Evolutionary conservation across 2,113 vertebrate species (phyloP), one percentile per base, ranked within the genome.

Genomic region (Poeciliopsis occidentalis): DNA sequence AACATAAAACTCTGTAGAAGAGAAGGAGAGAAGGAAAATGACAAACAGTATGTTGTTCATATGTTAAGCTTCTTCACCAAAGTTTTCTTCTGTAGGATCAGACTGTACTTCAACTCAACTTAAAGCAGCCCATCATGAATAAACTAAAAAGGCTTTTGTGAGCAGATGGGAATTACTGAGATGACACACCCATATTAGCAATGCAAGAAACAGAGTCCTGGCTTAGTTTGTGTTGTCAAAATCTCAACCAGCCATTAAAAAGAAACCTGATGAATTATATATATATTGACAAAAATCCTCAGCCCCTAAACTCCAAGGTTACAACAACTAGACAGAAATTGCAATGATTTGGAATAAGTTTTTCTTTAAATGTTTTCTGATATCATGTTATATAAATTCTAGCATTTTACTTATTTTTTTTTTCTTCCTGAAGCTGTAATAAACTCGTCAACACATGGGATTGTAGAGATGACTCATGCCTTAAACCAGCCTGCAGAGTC

Each of bases 391-490:
- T 7, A 51, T 51, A 22, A 51, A 24, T n/a, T n/a, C 51, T 57
- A 57, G 22, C 22, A n/a, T 57, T 22, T 24, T 8, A 57, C 47
- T 51, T 51, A n/a, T n/a, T 24, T 7, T 24, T 51, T 47, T 17
- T 51, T 22, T 68, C 31, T 17, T 63, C 7, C 61, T 63, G 30
- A 63, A 22, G 6, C 29, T 7, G 30, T 19, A 31, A 63, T 63
- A 63, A 63, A 31, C 61, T 32, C 8, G 5, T 41, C 3, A n/a
- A 41, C n/a, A 41, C 29, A 34, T 31, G 17, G 15, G 29, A 22
- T 54, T 69, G 24, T 34, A 37, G 22, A 71, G 80, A 69, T 82
- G 76, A 86, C 60, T 82, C 73, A 79, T 22, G 39, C 41, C 24
- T 37, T 34, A 30, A 64, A 60, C 39, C 62, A 12, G 60, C 44